phyloP scores from a whole-genome alignment of 2,888 invertebrate genomes.

The Cerastis leucographa region DNA sequence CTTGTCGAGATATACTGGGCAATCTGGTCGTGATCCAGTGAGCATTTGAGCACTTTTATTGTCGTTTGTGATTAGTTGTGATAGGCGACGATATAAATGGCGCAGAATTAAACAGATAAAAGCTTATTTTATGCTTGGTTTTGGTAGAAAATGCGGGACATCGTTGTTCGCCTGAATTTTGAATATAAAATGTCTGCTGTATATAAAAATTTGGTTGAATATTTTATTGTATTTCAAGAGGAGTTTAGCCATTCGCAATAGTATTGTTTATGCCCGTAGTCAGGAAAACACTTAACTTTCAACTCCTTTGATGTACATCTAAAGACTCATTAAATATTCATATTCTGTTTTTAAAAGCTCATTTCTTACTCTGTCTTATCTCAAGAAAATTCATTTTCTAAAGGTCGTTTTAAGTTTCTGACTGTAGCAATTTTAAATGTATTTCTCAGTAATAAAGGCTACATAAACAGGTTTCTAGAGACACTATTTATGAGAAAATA shows the following conservation, averaged over 20 bases:
- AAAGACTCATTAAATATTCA: neutral
- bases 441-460: neutral
- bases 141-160: neutral
- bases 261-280: neutral
- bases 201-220: neutral
- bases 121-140: neutral
- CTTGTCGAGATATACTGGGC: conserved; percentile 7
- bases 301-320: conserved; percentile 18
- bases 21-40: conserved; percentile 10
- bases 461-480: conserved; percentile 4
- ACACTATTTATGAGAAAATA: conserved; percentile 33
- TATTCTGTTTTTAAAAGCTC: neutral
- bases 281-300: neutral
- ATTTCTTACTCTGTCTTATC: neutral
- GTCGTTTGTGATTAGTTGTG: conserved; percentile 11
- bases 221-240: neutral
- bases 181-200: neutral
- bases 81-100: conserved; percentile 14
- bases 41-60: conserved; percentile 20
- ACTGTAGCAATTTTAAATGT: neutral
- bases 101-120: neutral
- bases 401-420: neutral
- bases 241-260: neutral
- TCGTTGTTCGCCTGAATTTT: neutral
- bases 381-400: neutral